phyloP scores from a whole-genome alignment of 2,888 invertebrate species.

The Synanthedon myopaeformis region DNA sequence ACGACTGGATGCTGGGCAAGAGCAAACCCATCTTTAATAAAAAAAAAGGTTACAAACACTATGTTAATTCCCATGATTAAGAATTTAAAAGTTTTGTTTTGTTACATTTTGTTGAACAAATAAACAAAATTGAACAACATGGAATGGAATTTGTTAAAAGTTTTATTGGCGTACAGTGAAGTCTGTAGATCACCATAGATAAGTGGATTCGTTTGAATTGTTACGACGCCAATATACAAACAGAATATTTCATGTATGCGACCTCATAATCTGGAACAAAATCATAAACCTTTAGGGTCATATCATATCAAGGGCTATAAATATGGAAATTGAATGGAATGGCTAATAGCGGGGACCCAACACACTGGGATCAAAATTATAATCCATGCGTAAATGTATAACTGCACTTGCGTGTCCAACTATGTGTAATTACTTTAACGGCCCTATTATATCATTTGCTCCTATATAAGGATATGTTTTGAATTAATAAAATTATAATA shows the following conservation, averaged over 20 bases:
- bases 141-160: too few species aligned
- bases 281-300: constrained; percentile 12
- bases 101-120: too few species aligned
- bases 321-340: constrained; percentile 16
- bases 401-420: constrained; percentile 6
- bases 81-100: too few species aligned
- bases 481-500: not conserved
- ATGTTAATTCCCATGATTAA: too few species aligned
- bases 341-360: constrained; percentile 4
- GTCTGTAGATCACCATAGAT: too few species aligned
- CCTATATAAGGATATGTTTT: not conserved
- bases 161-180: too few species aligned
- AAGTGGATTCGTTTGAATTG: not conserved
- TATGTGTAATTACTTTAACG: constrained; percentile 4
- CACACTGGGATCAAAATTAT: not conserved
- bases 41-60: too few species aligned
- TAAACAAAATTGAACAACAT: too few species aligned
- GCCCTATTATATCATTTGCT: not conserved
- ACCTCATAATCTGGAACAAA: constrained; percentile 14
- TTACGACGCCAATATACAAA: constrained; percentile 7
- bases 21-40: too few species aligned
- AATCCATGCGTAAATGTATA: constrained; percentile 6
- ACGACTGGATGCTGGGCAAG: too few species aligned
- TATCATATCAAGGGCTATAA: constrained; percentile 14
- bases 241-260: constrained; percentile 3